These are phyloP conservation scores for Microhierax caerulescens DNA, from an alignment of 2,797 vertebrate species.

Conservation along the genomic window DNA sequence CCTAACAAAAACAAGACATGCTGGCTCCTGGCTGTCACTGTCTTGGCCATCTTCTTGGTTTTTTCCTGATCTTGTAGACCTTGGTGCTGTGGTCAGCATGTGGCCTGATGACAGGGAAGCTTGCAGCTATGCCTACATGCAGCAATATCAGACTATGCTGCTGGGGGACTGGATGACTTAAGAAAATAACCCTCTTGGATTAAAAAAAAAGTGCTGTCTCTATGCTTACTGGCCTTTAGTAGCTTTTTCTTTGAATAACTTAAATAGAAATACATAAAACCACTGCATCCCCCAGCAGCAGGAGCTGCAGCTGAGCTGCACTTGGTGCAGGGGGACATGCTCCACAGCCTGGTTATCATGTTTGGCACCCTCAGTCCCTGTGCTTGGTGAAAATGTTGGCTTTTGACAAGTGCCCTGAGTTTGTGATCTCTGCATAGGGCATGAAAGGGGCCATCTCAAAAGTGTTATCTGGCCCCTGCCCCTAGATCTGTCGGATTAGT, in stretches of 20 bases:
- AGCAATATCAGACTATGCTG: neutral
- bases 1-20: neutral
- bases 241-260: neutral
- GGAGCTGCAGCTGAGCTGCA: neutral
- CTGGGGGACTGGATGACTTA: neutral
- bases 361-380: neutral
- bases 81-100: accelerated
- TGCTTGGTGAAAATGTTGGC: neutral
- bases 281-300: neutral
- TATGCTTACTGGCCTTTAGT: neutral
- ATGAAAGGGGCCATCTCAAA: neutral
- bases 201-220: neutral
- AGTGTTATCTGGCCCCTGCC: accelerated
- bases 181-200: neutral
- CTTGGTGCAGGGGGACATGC: neutral
- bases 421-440: neutral
- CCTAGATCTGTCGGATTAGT: neutral
- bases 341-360: neutral
- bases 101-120: neutral
- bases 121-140: neutral
- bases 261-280: neutral
- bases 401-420: neutral
- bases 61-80: neutral
- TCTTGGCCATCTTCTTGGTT: neutral
- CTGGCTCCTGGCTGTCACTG: neutral